phyloP scores from a whole-genome alignment of 2,797 vertebrate genomes.

The Tokudaia tokunoshimensis region DNA sequence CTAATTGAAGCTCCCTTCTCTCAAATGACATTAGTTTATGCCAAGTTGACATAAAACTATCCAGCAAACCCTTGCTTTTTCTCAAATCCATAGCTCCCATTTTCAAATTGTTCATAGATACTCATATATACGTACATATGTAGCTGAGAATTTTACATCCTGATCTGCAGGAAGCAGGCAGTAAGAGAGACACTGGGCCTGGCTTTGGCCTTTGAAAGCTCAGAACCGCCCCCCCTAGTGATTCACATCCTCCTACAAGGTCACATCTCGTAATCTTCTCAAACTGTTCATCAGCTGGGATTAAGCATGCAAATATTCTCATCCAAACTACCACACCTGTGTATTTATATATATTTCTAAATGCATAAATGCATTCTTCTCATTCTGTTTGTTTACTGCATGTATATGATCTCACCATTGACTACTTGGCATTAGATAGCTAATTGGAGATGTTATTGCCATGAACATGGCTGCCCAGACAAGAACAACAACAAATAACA shows the following conservation, averaged over 20 bases:
- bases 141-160: neutral
- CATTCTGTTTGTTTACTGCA: neutral
- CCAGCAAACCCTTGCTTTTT: no score
- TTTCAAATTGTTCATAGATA: neutral
- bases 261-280: neutral
- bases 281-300: neutral
- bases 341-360: neutral
- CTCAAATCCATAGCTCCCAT: neutral
- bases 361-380: neutral
- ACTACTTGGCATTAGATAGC: neutral
- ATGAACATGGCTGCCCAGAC: neutral
- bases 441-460: neutral
- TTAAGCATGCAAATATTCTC: neutral
- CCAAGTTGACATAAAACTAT: no score
- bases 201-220: no score
- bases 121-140: neutral
- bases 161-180: neutral
- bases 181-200: neutral
- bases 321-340: neutral
- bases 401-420: neutral
- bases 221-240: neutral
- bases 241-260: neutral
- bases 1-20: neutral
- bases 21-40: no score
- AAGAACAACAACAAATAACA: no score